Base-by-base conservation (phyloP, 2,113 vertebrate genomes). In the Hoplias malabaricus region DNA sequence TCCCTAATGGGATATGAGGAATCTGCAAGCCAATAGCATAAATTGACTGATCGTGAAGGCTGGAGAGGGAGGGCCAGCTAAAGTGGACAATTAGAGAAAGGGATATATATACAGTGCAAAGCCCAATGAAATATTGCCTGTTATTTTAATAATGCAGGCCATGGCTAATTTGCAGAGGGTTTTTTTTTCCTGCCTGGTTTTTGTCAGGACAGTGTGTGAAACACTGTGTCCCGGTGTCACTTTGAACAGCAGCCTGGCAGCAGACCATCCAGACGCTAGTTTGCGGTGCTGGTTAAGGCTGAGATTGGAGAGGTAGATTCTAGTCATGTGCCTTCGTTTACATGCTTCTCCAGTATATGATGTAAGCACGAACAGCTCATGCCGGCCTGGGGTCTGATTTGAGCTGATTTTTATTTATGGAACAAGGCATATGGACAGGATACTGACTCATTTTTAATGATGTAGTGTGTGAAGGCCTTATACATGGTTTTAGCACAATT, bases 111-210 rank as follows among this genome's bases (percentile, higher is more conserved):
- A 59, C 94, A 93, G 90, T 94, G 91, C 92, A 94, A 90, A 94
- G 93, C 92, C 93, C 93, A 94, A 93, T 94, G 94, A 96, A 98
- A 96, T 96, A 95, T 93, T 95, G 94, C 95, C 94, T 96, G 94
- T 96, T 97, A 96, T 96, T 98, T 98, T 94, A 97, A 98, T 98
- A 96, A 98, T 96, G 95, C 94, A 96, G 94, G 92, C 93, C 89
- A 88, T 89, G 86, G 92, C 94, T 96, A 96, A 98, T 98, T 96
- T 96, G 93, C 88, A 86, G 92, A 95, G 89, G 21, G 13, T 36
- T 36, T 57, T 71, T 71, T 38, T 69, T 31, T 50, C 29, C 27
- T 53, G 19, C 90, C 93, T 93, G 91, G 92, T 93, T 95, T n/a
- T 94, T 96, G 95, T 95, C 94, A 96, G 94, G 95, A 94, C 96